phyloP scores from a whole-genome alignment of 2,888 invertebrate species.

The Morpho deidamia region DNA sequence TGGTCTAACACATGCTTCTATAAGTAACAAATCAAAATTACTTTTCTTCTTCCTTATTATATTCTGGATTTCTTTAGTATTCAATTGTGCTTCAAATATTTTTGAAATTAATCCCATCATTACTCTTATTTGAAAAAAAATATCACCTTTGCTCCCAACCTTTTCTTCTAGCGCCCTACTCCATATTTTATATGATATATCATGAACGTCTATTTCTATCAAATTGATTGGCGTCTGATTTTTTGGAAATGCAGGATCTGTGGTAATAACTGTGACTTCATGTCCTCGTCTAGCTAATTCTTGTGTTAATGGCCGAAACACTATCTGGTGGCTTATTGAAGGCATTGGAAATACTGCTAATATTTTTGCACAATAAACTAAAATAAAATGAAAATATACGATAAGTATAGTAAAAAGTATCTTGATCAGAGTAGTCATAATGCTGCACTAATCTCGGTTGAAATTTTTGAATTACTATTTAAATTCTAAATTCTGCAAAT shows the following conservation, averaged over 20 bases:
- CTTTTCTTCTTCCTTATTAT: conserved; percentile 28
- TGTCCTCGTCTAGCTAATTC: conserved; percentile 47
- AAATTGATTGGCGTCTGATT: conserved; percentile 31
- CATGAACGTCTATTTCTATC: conserved; percentile 39
- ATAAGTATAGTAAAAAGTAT: background rate
- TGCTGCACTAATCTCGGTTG: background rate
- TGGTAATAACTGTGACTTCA: conserved; percentile 40
- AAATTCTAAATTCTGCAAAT: background rate
- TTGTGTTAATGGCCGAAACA: conserved; percentile 35
- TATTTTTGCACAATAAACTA: conserved; percentile 37
- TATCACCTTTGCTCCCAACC: conserved; percentile 2
- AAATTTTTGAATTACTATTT: background rate
- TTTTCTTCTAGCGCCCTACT: conserved; percentile 11
- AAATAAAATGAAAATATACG: background rate
- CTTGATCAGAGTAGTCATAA: background rate
- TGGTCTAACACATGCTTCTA: conserved; percentile 33
- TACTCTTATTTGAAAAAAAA: conserved; percentile 17
- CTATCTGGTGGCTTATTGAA: conserved; percentile 47
- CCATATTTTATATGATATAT: conserved; percentile 29
- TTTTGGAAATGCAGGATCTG: conserved; percentile 33
- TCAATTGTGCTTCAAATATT: conserved; percentile 27
- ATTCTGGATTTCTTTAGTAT: conserved; percentile 27
- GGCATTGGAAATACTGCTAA: conserved; percentile 42
- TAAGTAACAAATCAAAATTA: conserved; percentile 39
- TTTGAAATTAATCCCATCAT: conserved; percentile 2